Evolutionary conservation across 2,888 invertebrate genomes (phyloP), one percentile per base, ranked within the genome.

Genomic region (Drosophila nr. perissopoda): DNA sequence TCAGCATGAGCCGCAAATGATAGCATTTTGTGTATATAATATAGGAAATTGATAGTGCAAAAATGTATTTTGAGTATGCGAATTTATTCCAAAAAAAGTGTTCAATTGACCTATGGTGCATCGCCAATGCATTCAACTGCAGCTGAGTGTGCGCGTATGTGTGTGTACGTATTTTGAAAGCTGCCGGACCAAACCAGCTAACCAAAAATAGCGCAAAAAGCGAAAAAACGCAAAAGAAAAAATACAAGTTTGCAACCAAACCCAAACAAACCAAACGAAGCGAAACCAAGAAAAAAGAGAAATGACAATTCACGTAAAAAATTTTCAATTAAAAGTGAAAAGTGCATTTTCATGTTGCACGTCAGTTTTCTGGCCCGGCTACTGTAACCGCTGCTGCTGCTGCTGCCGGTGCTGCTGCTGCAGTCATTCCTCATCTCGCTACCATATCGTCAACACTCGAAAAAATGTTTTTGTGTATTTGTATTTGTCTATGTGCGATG

Each of bases 311-410:
- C 84, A 83, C 82, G 69, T 73, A 78, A 79, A 78, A 85, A 85
- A 73, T 72, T 90, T 86, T 90, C 90, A 86, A 86, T 86, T 86
- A 90, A 86, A 90, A 87, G 80, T 69, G 84, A 82, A 89, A 90
- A 89, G 91, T 89, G 91, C 90, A 90, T 89, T 91, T 91, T 87
- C 89, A 89, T 89, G 89, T 89, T 80, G 82, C 76, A 87, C 79
- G 87, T 88, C 91, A 88, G 76, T 81, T 73, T 61, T 64, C 70
- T 25, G 64, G 69, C 69, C 65, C 65, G 64, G 58, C 60, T 67
- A 69, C 69, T 58, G 45, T 64, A 60, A 52, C 53, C 57, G 73
- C 57, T 62, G 63, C 27, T n/a, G 25, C 27, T n/a, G 25, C 16
- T 21, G 16, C 25, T 25, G 49, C 42, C 51, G 63, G 27, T 18